A percentile compares a stretch with the other conserved stretches of the same genome.
Conservation (phyloP, 1,140 invertebrate genomes). For the Trichonephila clavipes region DNA sequence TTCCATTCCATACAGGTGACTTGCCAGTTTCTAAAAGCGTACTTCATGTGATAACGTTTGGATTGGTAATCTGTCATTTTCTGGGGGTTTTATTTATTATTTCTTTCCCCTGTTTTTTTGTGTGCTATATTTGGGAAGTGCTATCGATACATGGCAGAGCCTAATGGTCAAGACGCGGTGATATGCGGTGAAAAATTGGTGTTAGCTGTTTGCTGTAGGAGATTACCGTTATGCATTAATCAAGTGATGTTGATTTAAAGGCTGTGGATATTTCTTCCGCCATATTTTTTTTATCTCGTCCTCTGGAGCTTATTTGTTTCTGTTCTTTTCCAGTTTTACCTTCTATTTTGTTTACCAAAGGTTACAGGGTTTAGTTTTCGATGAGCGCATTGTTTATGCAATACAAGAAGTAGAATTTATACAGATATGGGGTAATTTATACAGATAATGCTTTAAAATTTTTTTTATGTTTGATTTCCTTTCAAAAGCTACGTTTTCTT, state of each 20-base stretch:
- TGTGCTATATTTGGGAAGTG: constrained; percentile 49
- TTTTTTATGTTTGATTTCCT: too few species aligned
- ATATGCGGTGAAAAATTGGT: constrained; percentile 54
- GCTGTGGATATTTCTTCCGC: background rate
- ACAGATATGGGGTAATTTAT: too few species aligned
- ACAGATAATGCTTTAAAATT: too few species aligned
- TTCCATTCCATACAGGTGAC: background rate
- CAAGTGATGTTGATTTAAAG: background rate
- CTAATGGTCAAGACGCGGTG: constrained; percentile 20
- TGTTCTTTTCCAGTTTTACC: too few species aligned
- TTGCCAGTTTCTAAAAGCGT: constrained; percentile 7
- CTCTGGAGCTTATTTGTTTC: too few species aligned
- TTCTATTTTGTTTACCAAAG: too few species aligned
- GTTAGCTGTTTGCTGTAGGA: background rate
- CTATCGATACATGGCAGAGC: constrained; percentile 19
- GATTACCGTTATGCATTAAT: constrained; percentile 4
- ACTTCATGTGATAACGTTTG: constrained; percentile 3
- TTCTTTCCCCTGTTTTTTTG: background rate
- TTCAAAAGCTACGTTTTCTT: too few species aligned
- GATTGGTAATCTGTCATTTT: constrained; percentile 34
- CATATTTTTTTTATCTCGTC: background rate
- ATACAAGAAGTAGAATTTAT: too few species aligned
- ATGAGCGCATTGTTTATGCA: too few species aligned
- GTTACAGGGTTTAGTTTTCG: too few species aligned
- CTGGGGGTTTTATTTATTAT: background rate